These are phyloP conservation scores for Dexiosoma caninum DNA, from an alignment of 2,888 invertebrate genomes.

Conservation along the genomic window DNA sequence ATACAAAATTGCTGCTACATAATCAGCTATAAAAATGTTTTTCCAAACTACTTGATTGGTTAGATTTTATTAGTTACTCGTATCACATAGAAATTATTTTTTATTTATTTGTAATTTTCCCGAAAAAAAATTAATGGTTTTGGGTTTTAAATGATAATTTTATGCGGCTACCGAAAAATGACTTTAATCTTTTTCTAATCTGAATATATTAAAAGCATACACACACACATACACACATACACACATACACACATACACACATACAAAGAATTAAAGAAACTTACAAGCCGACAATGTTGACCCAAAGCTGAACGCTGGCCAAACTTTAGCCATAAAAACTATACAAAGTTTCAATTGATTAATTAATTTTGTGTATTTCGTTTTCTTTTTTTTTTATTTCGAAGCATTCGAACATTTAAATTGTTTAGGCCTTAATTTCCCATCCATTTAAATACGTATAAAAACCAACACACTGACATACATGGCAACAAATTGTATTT, in stretches of 20 bases:
- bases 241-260: neutral
- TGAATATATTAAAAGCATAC: constrained; percentile 55
- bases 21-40: neutral
- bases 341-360: constrained; percentile 60
- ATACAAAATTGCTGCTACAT: neutral
- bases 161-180: constrained; percentile 62
- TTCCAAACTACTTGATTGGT: neutral
- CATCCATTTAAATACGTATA: neutral
- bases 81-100: neutral
- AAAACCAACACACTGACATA: neutral
- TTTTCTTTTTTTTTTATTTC: no score
- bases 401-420: constrained; percentile 11
- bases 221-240: constrained; percentile 9
- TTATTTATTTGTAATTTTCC: constrained; percentile 5
- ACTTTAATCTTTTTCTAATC: constrained; percentile 59
- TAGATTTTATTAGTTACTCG: neutral
- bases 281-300: neutral
- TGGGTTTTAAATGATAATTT: constrained; percentile 50
- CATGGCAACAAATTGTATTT: constrained; percentile 25
- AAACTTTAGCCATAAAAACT: constrained; percentile 40
- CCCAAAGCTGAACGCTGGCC: neutral
- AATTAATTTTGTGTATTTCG: constrained; percentile 43
- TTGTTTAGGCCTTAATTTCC: constrained; percentile 34
- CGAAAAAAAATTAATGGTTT: neutral
- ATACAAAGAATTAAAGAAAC: neutral